Percentiles rank a stretch among this genome's conserved stretches.
Conservation (phyloP, 2,113 vertebrate species). For the Morone saxatilis region DNA sequence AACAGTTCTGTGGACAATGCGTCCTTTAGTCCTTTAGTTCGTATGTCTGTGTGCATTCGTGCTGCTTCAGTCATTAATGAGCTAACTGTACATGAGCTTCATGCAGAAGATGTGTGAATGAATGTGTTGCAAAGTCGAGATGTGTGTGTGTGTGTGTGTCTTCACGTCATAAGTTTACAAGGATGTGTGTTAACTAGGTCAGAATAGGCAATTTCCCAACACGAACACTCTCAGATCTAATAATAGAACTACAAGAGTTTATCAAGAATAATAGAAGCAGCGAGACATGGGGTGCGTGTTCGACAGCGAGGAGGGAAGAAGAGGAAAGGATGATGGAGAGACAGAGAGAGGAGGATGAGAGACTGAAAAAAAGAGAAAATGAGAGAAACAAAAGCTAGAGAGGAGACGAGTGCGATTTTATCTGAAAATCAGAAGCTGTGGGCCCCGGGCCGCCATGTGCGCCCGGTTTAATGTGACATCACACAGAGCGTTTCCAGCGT, state of each 20-base stretch:
- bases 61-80: not conserved
- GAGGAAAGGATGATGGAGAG: not conserved
- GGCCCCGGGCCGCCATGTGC: conserved; percentile 38
- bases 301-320: not conserved
- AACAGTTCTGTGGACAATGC: not conserved
- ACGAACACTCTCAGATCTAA: conserved; percentile 52
- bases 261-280: conserved; percentile 28
- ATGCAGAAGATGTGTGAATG: not conserved
- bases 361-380: not conserved
- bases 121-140: not conserved
- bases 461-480: conserved; percentile 49
- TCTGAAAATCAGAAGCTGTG: conserved; percentile 32
- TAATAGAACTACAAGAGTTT: conserved; percentile 58
- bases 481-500: not conserved
- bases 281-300: not conserved
- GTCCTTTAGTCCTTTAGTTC: not conserved
- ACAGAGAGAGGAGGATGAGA: not conserved
- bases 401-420: conserved; percentile 34
- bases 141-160: not conserved
- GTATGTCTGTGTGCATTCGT: not conserved
- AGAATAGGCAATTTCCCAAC: conserved; percentile 63
- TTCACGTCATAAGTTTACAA: conserved; percentile 25
- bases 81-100: not conserved
- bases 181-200: conserved; percentile 63
- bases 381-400: conserved; percentile 8